These are phyloP conservation scores for Lasius fuliginosus DNA, from an alignment of 2,888 invertebrate species.

Conservation along the genomic window DNA sequence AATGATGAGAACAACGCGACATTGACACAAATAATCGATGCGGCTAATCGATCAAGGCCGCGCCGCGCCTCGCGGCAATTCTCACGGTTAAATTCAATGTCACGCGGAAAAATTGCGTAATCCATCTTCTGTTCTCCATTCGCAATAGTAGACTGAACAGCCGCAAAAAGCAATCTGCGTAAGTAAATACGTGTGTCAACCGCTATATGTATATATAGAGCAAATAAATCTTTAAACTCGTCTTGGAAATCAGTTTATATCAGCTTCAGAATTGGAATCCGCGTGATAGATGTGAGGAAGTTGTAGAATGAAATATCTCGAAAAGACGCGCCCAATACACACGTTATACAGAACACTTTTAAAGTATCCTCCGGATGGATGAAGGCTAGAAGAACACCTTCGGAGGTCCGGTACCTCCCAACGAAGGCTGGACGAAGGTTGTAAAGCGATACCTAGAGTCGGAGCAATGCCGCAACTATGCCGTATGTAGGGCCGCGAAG, in stretches of 20 bases:
- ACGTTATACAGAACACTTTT: background rate
- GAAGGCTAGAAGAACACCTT: conserved; percentile 60
- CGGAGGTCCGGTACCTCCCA: conserved; percentile 64
- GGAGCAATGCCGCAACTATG: conserved; percentile 81
- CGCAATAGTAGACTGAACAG: background rate
- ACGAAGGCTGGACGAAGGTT: conserved; percentile 66
- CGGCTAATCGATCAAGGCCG: conserved; percentile 71
- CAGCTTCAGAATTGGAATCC: background rate
- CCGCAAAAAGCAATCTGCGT: conserved; percentile 19
- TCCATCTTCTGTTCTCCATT: conserved; percentile 11
- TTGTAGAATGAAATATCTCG: background rate
- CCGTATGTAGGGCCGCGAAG: conserved; percentile 73
- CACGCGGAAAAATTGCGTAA: conserved; percentile 58
- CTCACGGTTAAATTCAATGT: conserved; percentile 64
- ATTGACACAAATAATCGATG: conserved; percentile 65
- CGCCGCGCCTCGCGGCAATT: conserved; percentile 74
- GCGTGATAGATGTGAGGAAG: background rate
- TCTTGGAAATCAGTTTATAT: background rate
- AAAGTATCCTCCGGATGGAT: background rate
- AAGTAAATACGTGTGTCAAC: background rate
- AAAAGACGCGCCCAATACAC: background rate
- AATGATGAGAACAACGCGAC: conserved; percentile 29
- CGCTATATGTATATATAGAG: background rate
- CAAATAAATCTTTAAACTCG: background rate
- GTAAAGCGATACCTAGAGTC: conserved; percentile 73